Evolutionary conservation across 2,113 vertebrate species (phyloP).

Genomic region (Heliornis fulica): DNA sequence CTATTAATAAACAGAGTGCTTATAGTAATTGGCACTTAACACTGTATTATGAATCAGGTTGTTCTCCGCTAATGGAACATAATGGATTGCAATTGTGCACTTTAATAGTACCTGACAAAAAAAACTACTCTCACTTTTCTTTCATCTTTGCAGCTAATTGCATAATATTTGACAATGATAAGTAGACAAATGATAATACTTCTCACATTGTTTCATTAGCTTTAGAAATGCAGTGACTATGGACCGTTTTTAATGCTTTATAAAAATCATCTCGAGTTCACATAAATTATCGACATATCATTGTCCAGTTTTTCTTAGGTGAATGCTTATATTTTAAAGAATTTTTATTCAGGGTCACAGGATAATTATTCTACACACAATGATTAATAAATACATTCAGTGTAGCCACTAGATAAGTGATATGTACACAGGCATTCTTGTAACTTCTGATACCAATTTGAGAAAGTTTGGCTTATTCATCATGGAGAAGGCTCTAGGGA

Average conservation of each 20-base stretch:
- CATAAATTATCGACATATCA: background rate
- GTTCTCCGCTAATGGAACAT: background rate
- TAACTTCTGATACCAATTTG: background rate
- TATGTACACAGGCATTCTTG: background rate
- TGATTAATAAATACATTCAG: background rate
- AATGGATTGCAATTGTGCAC: background rate
- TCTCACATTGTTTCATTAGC: background rate
- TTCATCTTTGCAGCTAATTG: background rate
- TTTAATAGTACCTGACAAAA: background rate
- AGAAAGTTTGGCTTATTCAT: no score
- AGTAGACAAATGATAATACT: background rate
- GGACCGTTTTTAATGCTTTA: background rate
- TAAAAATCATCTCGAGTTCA: background rate
- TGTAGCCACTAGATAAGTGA: background rate
- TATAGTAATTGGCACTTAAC: slow-evolving; percentile 15
- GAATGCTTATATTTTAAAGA: background rate
- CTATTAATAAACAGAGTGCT: slow-evolving; percentile 24
- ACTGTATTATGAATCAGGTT: background rate
- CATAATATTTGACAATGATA: background rate
- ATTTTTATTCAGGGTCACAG: background rate
- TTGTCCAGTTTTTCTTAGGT: background rate
- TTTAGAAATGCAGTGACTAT: background rate
- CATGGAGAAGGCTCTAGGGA: no score
- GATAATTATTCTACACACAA: background rate
- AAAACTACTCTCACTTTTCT: background rate